A percentile compares a stretch with the other conserved stretches of the same genome.
phyloP scores from a whole-genome alignment of 2,797 vertebrate species.

The Bradypodion pumilum region DNA sequence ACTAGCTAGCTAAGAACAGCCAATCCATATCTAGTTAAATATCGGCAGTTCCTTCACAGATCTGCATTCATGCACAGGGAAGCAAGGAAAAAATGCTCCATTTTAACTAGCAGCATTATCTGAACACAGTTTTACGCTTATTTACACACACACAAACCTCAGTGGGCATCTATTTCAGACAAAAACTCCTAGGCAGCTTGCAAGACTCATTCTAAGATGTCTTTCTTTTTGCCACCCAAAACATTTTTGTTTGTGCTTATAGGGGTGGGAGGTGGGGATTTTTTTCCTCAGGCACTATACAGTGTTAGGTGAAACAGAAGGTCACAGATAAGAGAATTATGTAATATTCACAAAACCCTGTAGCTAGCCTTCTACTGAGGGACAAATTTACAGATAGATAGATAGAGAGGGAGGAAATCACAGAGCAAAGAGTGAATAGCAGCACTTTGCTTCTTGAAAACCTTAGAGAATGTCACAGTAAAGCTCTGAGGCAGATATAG shows the following conservation, averaged over 20 bases:
- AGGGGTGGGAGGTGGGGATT: no score
- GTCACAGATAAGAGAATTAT: neutral
- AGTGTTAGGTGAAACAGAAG: constrained; percentile 17
- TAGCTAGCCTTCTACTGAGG: neutral
- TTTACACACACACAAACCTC: neutral
- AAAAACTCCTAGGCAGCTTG: neutral
- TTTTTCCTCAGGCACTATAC: neutral
- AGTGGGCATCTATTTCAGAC: neutral
- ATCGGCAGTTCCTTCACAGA: neutral
- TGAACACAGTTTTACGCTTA: neutral
- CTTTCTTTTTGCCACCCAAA: neutral
- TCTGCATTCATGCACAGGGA: constrained; percentile 16
- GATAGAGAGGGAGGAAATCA: neutral
- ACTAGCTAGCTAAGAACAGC: neutral
- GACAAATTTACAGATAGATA: neutral
- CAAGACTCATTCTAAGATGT: neutral
- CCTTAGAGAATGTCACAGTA: neutral
- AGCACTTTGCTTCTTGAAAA: neutral
- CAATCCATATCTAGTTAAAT: constrained; percentile 25
- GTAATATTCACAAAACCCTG: neutral
- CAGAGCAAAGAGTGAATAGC: neutral
- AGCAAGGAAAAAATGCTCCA: neutral
- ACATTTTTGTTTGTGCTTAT: neutral
- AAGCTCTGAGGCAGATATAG: neutral
- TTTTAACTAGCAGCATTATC: neutral